phyloP scores from a whole-genome alignment of 2,888 invertebrate species.

The Andrena bucephala region DNA sequence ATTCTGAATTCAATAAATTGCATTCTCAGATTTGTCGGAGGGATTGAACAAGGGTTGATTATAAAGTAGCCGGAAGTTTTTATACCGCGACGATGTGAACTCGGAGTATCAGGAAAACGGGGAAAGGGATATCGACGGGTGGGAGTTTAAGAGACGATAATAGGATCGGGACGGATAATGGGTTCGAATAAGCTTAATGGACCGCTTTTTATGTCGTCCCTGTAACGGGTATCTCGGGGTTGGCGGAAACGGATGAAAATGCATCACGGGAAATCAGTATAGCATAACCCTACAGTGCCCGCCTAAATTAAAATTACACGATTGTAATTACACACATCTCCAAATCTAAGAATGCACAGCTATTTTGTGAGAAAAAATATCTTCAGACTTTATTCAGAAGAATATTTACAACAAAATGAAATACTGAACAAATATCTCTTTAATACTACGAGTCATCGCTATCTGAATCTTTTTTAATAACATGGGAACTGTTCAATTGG shows the following conservation, averaged over 20 bases:
- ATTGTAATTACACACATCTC: no score
- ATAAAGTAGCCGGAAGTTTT: background rate
- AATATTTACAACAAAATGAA: no score
- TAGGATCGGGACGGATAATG: conserved; percentile 13
- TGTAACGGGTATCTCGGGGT: background rate
- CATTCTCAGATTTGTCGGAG: background rate
- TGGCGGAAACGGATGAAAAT: background rate
- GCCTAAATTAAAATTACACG: no score
- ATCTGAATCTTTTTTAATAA: no score
- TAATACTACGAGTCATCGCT: no score
- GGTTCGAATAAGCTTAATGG: conserved; percentile 49
- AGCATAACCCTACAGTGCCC: background rate
- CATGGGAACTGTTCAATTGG: no score
- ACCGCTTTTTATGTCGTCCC: conserved; percentile 11
- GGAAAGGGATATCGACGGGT: background rate
- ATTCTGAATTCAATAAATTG: background rate
- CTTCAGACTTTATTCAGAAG: no score
- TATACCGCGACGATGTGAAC: background rate
- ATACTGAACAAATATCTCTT: no score
- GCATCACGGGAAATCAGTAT: background rate
- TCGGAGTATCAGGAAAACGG: background rate
- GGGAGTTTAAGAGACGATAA: background rate
- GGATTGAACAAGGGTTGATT: background rate
- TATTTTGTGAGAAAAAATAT: no score
- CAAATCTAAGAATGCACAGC: no score